Conservation (phyloP, 2,888 invertebrate species). For the Conistra vaccinii region DNA sequence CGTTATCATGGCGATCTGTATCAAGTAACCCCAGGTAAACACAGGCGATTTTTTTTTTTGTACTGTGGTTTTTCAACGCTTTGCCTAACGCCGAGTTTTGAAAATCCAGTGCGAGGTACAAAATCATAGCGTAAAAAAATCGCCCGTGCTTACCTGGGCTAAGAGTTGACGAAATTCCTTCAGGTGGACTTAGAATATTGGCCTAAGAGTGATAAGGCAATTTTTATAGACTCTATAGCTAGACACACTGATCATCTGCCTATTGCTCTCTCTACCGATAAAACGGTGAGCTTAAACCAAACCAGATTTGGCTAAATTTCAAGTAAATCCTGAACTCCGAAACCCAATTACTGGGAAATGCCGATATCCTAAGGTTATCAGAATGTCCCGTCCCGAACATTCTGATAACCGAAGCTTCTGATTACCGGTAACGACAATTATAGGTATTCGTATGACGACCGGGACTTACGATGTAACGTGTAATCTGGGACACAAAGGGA, state of each 20-base stretch:
- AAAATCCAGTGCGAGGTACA: too few relatives aligned
- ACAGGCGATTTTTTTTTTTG: too few relatives aligned
- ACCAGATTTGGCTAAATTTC: slow-evolving; percentile 9
- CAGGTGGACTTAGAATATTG: neutral
- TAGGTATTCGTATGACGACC: slow-evolving; percentile 9
- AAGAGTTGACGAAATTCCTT: neutral
- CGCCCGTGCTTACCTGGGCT: too few relatives aligned
- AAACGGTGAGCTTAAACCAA: slow-evolving; percentile 10
- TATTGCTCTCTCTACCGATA: neutral
- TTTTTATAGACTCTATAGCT: neutral
- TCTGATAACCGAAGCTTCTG: too few relatives aligned
- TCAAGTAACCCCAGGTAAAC: neutral
- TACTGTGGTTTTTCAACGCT: too few relatives aligned
- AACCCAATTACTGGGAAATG: slow-evolving; percentile 34
- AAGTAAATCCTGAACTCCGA: slow-evolving; percentile 33
- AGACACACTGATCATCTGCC: neutral
- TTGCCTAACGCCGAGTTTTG: too few relatives aligned
- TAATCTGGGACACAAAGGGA: neutral
- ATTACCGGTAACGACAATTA: slow-evolving; percentile 27
- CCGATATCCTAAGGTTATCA: slow-evolving; percentile 34
- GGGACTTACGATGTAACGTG: neutral
- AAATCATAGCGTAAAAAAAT: too few relatives aligned
- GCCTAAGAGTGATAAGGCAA: neutral
- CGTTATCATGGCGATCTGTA: neutral
- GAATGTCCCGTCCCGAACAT: too few relatives aligned